A percentile compares a stretch with the other conserved stretches of the same genome.
These are phyloP conservation scores for Lymantria monacha DNA, from an alignment of 2,888 invertebrate species.

Conservation along the genomic window DNA sequence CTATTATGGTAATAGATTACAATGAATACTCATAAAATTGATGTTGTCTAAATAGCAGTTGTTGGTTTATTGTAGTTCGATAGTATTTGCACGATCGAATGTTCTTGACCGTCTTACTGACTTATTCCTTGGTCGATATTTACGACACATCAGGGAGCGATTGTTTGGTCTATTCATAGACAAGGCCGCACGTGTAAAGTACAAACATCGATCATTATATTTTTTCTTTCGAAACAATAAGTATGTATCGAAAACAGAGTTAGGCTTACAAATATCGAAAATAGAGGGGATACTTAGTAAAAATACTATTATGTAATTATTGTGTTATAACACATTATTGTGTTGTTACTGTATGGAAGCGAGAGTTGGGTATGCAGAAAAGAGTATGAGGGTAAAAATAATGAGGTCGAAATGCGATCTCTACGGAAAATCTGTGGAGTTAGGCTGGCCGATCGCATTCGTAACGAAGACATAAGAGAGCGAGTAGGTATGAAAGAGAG, in stretches of 20 bases:
- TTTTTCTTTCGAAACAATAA: neutral
- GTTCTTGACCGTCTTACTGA: neutral
- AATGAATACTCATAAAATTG: neutral
- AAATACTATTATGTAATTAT: too few relatives aligned
- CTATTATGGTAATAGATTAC: too few relatives aligned
- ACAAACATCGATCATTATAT: conserved; percentile 18
- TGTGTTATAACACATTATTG: too few relatives aligned
- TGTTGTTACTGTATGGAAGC: too few relatives aligned
- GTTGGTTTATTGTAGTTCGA: neutral
- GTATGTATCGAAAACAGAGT: neutral
- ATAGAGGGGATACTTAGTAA: too few relatives aligned
- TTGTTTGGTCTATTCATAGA: conserved; percentile 11
- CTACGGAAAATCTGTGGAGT: too few relatives aligned
- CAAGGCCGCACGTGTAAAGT: conserved; percentile 2
- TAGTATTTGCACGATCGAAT: conserved; percentile 6
- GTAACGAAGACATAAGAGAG: too few relatives aligned
- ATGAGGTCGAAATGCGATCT: too few relatives aligned
- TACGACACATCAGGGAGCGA: conserved; percentile 10
- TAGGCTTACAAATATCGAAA: neutral
- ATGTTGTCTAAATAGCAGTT: neutral
- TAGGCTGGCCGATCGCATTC: too few relatives aligned
- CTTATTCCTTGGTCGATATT: conserved; percentile 8
- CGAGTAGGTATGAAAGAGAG: too few relatives aligned
- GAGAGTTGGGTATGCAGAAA: too few relatives aligned
- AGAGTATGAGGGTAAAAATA: too few relatives aligned